phyloP scores from a whole-genome alignment of 2,888 invertebrate species.

The Lithophane ornitopus region DNA sequence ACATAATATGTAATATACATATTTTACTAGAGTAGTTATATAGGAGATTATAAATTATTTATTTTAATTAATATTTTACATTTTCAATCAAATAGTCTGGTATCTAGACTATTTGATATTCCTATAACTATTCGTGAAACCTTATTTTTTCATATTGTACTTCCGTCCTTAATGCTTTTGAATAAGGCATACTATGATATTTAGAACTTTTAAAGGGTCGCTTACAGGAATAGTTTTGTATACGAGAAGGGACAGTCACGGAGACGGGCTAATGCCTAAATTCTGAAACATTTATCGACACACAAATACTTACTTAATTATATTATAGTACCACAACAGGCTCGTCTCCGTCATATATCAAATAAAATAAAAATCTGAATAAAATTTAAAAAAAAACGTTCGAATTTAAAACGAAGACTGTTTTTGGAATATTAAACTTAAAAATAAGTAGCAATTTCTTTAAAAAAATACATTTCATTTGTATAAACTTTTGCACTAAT shows the following conservation, averaged over 20 bases:
- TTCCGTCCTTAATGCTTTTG: slow-evolving; percentile 13
- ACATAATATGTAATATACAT: background rate
- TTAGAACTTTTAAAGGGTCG: background rate
- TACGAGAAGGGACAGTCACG: background rate
- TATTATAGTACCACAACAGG: background rate
- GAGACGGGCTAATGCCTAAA: background rate
- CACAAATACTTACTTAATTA: background rate
- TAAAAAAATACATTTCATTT: slow-evolving; percentile 10
- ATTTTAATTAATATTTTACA: background rate
- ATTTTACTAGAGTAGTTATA: background rate
- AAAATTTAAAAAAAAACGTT: slow-evolving; percentile 16
- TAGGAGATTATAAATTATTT: background rate
- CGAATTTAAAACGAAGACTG: slow-evolving; percentile 66
- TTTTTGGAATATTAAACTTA: slow-evolving; percentile 55
- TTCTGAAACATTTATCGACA: background rate
- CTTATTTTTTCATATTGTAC: background rate
- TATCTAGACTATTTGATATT: background rate
- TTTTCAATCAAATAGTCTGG: background rate
- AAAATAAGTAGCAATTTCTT: slow-evolving; percentile 29
- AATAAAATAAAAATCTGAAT: background rate
- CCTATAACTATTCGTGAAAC: background rate
- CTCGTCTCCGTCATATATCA: background rate
- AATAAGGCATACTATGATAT: background rate
- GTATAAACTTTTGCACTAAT: background rate
- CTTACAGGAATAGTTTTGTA: background rate